Conservation (phyloP, 1,140 invertebrate species). For the Lepidurus apus region DNA sequence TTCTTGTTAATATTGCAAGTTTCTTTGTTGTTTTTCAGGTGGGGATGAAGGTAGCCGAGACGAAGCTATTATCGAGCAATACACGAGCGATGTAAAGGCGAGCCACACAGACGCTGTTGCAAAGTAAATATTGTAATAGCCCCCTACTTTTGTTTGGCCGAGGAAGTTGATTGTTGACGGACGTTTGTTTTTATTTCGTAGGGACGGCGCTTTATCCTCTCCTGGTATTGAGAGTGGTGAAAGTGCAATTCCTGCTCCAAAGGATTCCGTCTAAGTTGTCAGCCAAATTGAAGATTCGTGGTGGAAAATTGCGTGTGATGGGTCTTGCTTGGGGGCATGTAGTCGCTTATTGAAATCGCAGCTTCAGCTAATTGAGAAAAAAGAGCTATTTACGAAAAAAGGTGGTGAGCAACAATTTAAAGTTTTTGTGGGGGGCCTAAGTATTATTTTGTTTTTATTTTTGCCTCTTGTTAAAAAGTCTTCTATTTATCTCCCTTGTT, state of each 20-base stretch:
- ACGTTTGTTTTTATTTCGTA: not conserved
- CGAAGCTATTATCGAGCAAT: not conserved
- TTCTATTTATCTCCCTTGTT: constrained; percentile 1
- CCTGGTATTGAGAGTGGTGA: not conserved
- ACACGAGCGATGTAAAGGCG: not conserved
- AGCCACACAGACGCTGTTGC: constrained; percentile 2
- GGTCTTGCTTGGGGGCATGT: constrained; percentile 1
- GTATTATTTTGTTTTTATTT: not conserved
- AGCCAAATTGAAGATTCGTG: not conserved
- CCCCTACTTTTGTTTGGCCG: not conserved
- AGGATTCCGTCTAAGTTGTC: constrained; percentile 14
- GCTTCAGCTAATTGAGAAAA: not conserved
- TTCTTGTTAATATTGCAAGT: too few species aligned
- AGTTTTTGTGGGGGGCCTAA: not conserved
- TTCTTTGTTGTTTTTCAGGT: not conserved
- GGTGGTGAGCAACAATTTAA: not conserved
- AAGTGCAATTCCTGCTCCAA: constrained; percentile 12
- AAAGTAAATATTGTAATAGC: not conserved
- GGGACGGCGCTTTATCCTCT: constrained; percentile 20
- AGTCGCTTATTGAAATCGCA: constrained; percentile 19
- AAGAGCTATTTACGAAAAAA: not conserved
- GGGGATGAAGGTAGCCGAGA: constrained; percentile 3
- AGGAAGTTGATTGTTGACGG: not conserved
- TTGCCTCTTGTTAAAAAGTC: constrained; percentile 1
- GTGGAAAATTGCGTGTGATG: not conserved